A percentile compares a stretch with the other conserved stretches of the same genome.
phyloP scores from a whole-genome alignment of 2,113 vertebrate species.

The Aegithalos caudatus region DNA sequence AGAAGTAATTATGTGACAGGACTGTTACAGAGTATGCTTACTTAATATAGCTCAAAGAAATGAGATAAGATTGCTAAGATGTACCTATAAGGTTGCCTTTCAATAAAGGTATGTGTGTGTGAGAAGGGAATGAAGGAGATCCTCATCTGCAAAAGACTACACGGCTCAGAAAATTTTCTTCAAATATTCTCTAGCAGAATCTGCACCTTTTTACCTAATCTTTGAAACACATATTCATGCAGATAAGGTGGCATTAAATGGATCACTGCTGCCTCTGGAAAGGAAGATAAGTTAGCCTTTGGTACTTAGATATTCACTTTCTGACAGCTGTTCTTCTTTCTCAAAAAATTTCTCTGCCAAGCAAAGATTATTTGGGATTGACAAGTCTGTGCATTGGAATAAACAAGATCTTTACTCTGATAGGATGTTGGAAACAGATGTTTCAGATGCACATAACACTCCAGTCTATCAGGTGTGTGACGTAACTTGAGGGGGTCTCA shows the following conservation, averaged over 20 bases:
- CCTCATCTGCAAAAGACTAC: neutral
- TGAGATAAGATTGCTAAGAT: neutral
- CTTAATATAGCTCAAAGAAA: neutral
- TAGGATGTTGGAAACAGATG: neutral
- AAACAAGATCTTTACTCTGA: constrained; percentile 24
- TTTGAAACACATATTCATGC: neutral
- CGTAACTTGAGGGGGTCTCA: neutral
- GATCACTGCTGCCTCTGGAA: constrained; percentile 13
- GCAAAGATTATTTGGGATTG: neutral
- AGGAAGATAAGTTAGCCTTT: constrained; percentile 19
- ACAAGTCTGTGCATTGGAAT: neutral
- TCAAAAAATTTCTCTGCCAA: neutral
- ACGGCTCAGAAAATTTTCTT: neutral
- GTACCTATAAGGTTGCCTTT: neutral
- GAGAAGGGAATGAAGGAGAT: neutral
- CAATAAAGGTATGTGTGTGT: neutral
- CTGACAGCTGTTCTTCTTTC: constrained; percentile 3
- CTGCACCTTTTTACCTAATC: neutral
- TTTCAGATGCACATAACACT: neutral
- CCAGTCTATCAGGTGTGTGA: rapidly evolving
- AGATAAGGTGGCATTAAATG: constrained; percentile 28
- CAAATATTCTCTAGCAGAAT: neutral
- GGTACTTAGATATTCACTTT: neutral
- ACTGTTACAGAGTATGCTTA: neutral
- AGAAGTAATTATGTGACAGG: neutral